Evolutionary conservation across 2,888 invertebrate genomes (phyloP).

Genomic region (Monopis laevigella): DNA sequence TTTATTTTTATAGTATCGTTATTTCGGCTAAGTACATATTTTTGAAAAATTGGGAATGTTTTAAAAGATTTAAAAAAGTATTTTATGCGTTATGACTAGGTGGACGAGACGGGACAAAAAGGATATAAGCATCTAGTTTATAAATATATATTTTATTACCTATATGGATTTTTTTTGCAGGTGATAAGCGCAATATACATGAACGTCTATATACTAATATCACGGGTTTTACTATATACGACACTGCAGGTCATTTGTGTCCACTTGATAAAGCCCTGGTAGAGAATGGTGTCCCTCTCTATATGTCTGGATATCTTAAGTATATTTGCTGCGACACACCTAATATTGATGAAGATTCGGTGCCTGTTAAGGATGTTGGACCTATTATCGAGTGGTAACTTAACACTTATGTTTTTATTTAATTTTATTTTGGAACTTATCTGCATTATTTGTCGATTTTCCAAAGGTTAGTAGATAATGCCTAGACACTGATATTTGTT

Average conservation of each 20-base stretch:
- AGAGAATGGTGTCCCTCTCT: conserved; percentile 77
- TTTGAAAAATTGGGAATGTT: too few species aligned
- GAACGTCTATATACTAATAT: conserved; percentile 64
- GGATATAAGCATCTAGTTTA: not conserved
- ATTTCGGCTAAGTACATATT: too few species aligned
- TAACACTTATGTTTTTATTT: not conserved
- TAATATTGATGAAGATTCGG: conserved; percentile 73
- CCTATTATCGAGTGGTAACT: conserved; percentile 88
- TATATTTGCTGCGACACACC: conserved; percentile 80
- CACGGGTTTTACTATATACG: conserved; percentile 75
- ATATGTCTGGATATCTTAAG: conserved; percentile 83
- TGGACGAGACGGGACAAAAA: too few species aligned
- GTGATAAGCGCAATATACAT: conserved; percentile 59
- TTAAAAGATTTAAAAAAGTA: too few species aligned
- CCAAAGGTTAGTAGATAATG: too few species aligned
- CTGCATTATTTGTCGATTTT: too few species aligned
- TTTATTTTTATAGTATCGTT: too few species aligned
- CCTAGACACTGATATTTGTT: too few species aligned
- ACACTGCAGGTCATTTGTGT: conserved; percentile 80
- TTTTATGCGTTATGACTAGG: too few species aligned
- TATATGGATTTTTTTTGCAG: conserved; percentile 27
- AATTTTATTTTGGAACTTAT: not conserved
- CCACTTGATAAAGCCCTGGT: conserved; percentile 82
- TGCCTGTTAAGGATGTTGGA: conserved; percentile 79
- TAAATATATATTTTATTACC: not conserved